Evolutionary conservation across 2,797 vertebrate genomes (phyloP).

Genomic region (Periophthalmus magnuspinnatus): DNA sequence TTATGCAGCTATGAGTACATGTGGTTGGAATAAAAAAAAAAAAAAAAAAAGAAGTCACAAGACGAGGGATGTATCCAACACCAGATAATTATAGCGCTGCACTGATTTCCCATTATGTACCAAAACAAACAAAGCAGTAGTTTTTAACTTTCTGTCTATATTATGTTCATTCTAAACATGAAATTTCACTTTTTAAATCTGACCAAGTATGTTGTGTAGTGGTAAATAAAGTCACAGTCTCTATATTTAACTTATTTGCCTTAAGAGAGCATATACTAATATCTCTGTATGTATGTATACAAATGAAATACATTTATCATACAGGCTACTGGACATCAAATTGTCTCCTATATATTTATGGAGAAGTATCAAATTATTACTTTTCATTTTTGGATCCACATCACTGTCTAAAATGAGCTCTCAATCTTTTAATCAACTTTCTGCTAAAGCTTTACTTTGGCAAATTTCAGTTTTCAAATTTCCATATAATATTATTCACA

Average conservation of each 20-base stretch:
- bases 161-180: background rate
- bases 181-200: background rate
- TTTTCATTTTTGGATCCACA: background rate
- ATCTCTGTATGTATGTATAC: background rate
- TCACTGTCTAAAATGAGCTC: background rate
- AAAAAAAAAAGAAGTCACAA: constrained; percentile 44
- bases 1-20: constrained; percentile 8
- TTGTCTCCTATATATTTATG: background rate
- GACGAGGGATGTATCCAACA: constrained; percentile 17
- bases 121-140: constrained; percentile 32
- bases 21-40: constrained; percentile 24
- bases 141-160: background rate
- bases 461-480: background rate
- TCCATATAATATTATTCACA: constrained; percentile 20
- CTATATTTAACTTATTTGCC: background rate
- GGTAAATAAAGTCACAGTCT: background rate
- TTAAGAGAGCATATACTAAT: background rate
- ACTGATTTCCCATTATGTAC: constrained; percentile 6
- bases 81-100: background rate
- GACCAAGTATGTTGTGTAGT: background rate
- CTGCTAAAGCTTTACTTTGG: too few species aligned
- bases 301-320: background rate
- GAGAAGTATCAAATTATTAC: background rate
- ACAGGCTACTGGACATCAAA: background rate
- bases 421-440: too few species aligned